These are phyloP conservation scores for Ectemnius continuus DNA, from an alignment of 2,888 invertebrate species.

Conservation along the genomic window DNA sequence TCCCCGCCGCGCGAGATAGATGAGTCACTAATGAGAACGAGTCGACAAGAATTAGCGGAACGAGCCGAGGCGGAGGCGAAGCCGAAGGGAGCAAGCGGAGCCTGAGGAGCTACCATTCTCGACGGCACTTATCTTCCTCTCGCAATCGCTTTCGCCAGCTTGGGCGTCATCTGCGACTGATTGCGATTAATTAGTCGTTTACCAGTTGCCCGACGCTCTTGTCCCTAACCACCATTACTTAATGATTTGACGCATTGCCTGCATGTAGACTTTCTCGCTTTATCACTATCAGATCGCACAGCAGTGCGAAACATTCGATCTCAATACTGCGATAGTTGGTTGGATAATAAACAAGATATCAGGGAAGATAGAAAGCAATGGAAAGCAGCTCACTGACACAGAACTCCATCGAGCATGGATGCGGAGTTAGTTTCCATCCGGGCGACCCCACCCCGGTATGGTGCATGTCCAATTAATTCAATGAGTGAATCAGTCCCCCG, in stretches of 20 bases:
- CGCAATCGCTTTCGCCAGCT: constrained; percentile 52
- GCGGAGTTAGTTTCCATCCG: constrained; percentile 36
- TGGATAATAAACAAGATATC: not conserved
- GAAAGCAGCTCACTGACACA: constrained; percentile 5
- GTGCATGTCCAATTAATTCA: constrained; percentile 74
- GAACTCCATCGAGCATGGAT: constrained; percentile 33
- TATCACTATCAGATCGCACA: too few species aligned
- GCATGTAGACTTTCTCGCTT: too few species aligned
- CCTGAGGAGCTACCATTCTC: constrained; percentile 33
- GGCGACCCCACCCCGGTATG: constrained; percentile 43
- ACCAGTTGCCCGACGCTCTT: constrained; percentile 35
- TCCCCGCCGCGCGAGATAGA: constrained; percentile 40
- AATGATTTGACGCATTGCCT: constrained; percentile 29
- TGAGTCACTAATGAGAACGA: constrained; percentile 66
- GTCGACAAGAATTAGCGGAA: constrained; percentile 39
- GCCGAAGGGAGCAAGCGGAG: constrained; percentile 7
- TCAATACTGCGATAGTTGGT: too few species aligned
- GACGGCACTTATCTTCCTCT: constrained; percentile 51
- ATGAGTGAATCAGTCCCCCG: constrained; percentile 72
- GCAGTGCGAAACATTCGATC: too few species aligned
- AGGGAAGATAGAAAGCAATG: constrained; percentile 3
- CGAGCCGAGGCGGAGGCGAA: constrained; percentile 18
- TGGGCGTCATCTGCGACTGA: constrained; percentile 61
- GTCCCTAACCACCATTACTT: constrained; percentile 25
- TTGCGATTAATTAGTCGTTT: constrained; percentile 61